Percentiles rank a stretch among this genome's conserved stretches.
phyloP scores from a whole-genome alignment of 1,140 invertebrate species.

The Pseudobourletiella spinata region DNA sequence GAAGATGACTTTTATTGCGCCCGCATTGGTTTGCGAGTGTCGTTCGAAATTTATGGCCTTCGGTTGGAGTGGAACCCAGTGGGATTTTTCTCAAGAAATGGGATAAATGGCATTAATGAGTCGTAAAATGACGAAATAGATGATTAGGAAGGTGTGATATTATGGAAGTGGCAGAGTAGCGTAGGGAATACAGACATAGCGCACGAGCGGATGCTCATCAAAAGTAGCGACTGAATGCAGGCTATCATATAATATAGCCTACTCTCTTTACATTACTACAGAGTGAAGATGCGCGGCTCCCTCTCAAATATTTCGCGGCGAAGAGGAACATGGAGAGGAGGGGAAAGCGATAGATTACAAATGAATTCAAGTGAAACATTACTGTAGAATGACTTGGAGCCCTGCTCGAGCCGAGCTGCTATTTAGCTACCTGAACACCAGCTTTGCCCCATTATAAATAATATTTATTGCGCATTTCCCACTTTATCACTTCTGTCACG shows the following conservation, averaged over 20 bases:
- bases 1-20: conserved; percentile 1
- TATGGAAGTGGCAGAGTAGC: too few species aligned
- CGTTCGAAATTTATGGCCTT: background rate
- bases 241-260: too few species aligned
- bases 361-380: conserved; percentile 26
- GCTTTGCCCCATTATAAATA: conserved; percentile 22
- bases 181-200: too few species aligned
- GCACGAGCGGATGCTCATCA: too few species aligned
- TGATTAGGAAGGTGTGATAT: conserved; percentile 21
- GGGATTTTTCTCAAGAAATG: conserved; percentile 17
- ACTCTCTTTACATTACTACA: too few species aligned
- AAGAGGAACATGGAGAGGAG: too few species aligned
- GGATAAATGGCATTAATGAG: conserved; percentile 27
- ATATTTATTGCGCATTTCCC: conserved; percentile 25
- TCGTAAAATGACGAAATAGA: conserved; percentile 27
- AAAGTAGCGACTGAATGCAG: too few species aligned
- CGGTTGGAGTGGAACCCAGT: background rate
- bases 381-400: conserved; percentile 11
- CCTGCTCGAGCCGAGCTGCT: conserved; percentile 15
- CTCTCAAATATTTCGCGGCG: too few species aligned
- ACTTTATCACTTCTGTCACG: conserved; percentile 24
- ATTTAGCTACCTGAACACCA: conserved; percentile 24
- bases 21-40: conserved; percentile 1
- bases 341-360: conserved; percentile 17
- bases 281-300: too few species aligned